phyloP scores from a whole-genome alignment of 2,888 invertebrate species.

The Ophion obscuratus region DNA sequence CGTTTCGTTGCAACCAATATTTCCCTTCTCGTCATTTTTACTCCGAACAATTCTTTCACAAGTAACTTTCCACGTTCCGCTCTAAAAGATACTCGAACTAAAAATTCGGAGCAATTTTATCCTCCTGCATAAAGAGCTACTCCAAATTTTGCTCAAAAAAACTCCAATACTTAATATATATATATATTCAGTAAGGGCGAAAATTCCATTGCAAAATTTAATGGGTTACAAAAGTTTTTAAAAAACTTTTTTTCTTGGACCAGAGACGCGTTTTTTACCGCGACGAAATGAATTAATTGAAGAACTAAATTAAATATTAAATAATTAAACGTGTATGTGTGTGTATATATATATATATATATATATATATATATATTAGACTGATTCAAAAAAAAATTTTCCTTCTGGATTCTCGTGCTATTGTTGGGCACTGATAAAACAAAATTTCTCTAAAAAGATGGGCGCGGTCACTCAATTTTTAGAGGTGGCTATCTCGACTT shows the following conservation, averaged over 20 bases:
- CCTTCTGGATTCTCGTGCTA: no score
- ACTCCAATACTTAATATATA: background rate
- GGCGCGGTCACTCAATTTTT: no score
- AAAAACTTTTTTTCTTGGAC: background rate
- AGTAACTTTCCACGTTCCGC: background rate
- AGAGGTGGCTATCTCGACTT: no score
- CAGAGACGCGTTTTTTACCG: slow-evolving; percentile 23
- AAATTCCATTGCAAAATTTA: background rate
- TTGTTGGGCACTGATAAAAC: no score
- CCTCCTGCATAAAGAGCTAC: background rate
- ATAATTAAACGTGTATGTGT: no score
- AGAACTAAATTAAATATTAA: background rate
- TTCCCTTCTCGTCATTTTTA: background rate
- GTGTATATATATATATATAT: no score
- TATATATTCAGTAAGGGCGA: background rate
- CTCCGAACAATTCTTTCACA: background rate
- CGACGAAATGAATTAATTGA: background rate
- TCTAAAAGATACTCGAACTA: background rate
- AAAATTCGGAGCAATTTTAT: background rate
- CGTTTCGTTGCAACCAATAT: background rate
- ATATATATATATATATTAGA: no score
- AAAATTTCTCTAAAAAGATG: no score
- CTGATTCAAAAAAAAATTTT: no score
- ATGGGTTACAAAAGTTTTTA: background rate
- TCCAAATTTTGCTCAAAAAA: background rate